These are phyloP conservation scores for Poecilus cupreus DNA, from an alignment of 2,888 invertebrate species.

Conservation along the genomic window DNA sequence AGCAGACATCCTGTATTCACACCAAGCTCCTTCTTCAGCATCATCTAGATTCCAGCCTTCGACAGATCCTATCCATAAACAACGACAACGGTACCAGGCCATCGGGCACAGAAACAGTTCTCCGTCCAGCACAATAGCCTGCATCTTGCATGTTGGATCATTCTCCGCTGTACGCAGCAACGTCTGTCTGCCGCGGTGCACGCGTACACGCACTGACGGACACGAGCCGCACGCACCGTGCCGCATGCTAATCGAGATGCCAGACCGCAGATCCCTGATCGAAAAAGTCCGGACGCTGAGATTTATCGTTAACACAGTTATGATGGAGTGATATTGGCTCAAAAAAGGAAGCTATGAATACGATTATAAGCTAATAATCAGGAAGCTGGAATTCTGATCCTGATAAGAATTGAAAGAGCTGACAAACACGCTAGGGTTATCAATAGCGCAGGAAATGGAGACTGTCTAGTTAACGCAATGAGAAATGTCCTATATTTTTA, in stretches of 20 bases:
- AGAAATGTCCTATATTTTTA: too few relatives aligned
- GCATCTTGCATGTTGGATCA: background rate
- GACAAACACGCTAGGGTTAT: too few relatives aligned
- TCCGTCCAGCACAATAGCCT: conserved; percentile 19
- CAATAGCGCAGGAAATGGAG: too few relatives aligned
- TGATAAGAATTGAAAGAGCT: too few relatives aligned
- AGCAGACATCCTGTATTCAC: too few relatives aligned
- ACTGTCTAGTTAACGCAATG: too few relatives aligned
- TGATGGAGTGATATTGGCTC: background rate
- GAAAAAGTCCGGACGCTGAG: background rate
- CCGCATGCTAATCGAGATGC: background rate
- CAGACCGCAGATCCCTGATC: background rate
- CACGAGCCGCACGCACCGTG: background rate
- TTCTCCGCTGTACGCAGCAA: background rate
- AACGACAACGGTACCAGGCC: conserved; percentile 26
- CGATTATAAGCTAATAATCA: background rate
- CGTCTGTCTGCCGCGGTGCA: background rate
- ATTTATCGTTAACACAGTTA: background rate
- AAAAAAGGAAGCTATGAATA: conserved; percentile 3
- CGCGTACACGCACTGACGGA: background rate
- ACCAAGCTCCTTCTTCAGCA: background rate
- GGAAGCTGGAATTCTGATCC: too few relatives aligned
- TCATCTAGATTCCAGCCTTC: conserved; percentile 23
- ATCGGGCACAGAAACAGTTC: conserved; percentile 30
- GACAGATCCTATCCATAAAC: conserved; percentile 37